A percentile compares a stretch with the other conserved stretches of the same genome.
phyloP scores from a whole-genome alignment of 2,888 invertebrate species.

The Neoscelio sp. region DNA sequence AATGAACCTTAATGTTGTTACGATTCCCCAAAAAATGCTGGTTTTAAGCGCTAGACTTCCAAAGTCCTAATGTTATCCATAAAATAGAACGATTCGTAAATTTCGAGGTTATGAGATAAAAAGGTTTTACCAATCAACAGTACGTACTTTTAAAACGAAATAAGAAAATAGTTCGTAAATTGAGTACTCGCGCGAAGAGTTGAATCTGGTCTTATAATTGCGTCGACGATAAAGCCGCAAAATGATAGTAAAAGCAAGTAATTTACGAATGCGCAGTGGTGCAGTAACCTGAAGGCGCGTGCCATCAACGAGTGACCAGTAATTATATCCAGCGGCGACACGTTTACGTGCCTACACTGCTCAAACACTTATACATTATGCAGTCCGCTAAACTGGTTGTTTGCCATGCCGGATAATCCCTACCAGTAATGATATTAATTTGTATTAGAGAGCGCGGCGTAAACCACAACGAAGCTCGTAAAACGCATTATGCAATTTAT shows the following conservation, averaged over 20 bases:
- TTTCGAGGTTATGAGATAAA: too few species aligned
- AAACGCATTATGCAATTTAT: constrained; percentile 51
- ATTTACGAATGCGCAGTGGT: constrained; percentile 55
- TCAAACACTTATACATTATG: constrained; percentile 52
- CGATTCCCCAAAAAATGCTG: too few species aligned
- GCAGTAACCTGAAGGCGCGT: constrained; percentile 64
- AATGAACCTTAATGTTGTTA: too few species aligned
- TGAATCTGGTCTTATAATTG: constrained; percentile 52
- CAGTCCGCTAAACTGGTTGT: constrained; percentile 55
- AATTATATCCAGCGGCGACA: constrained; percentile 67
- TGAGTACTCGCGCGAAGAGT: constrained; percentile 3
- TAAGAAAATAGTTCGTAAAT: neutral
- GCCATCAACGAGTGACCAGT: constrained; percentile 57
- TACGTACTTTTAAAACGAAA: neutral
- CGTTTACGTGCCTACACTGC: constrained; percentile 65
- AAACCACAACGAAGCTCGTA: constrained; percentile 14
- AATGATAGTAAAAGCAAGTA: constrained; percentile 66
- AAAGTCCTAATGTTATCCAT: too few species aligned
- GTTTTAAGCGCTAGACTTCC: too few species aligned
- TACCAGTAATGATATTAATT: constrained; percentile 52
- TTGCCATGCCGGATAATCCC: constrained; percentile 49
- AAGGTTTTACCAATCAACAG: too few species aligned
- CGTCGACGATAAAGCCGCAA: constrained; percentile 52
- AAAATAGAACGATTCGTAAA: too few species aligned
- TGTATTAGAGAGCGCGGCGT: constrained; percentile 46